Percentiles rank a stretch among this genome's conserved stretches.
phyloP scores from a whole-genome alignment of 1,140 invertebrate genomes.

The Scaptomyza montana region DNA sequence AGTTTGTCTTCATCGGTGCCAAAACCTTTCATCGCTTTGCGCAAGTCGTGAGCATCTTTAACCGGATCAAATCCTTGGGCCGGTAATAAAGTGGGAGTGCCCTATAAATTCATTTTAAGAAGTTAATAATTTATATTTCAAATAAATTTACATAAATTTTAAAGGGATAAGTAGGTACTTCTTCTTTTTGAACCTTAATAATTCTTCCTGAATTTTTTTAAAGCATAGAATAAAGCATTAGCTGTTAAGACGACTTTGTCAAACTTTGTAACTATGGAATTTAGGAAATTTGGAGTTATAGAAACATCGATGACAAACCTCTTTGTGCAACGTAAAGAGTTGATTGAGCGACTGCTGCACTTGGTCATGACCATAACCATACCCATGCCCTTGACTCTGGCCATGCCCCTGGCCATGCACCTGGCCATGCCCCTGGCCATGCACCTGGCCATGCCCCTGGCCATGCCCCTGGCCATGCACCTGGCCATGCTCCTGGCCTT shows the following conservation, averaged over 20 bases:
- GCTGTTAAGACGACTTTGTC: too few species aligned
- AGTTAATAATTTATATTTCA: background rate
- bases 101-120: conserved; percentile 83
- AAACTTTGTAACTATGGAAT: background rate
- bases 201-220: background rate
- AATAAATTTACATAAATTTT: background rate
- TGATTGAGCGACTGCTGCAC: conserved; percentile 56
- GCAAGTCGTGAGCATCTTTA: conserved; percentile 90
- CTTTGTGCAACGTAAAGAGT: conserved; percentile 53
- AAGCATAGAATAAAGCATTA: background rate
- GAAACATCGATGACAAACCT: conserved; percentile 59
- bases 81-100: conserved; percentile 87
- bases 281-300: background rate
- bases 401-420: background rate
- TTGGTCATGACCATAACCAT: conserved; percentile 59
- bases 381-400: conserved; percentile 7
- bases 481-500: background rate
- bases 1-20: conserved; percentile 94
- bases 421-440: background rate
- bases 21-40: conserved; percentile 94
- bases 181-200: too few species aligned
- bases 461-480: background rate
- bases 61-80: conserved; percentile 87
- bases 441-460: background rate
- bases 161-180: too few species aligned